A percentile compares a stretch with the other conserved stretches of the same genome.
Evolutionary conservation across 2,888 invertebrate species (phyloP).

Genomic region (Argyresthia goedartella): DNA sequence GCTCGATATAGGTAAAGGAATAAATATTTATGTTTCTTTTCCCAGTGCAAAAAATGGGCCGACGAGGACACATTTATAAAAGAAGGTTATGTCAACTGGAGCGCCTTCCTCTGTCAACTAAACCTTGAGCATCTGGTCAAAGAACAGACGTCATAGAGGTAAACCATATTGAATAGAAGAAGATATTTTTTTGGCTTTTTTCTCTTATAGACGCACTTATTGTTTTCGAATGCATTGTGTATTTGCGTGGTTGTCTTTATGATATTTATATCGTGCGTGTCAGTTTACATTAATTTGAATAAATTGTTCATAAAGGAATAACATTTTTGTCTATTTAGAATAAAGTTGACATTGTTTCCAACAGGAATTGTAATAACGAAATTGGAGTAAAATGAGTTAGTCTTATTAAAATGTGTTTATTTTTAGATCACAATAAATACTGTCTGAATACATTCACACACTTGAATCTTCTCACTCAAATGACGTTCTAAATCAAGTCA

Average conservation of each 20-base stretch:
- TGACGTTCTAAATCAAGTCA: not conserved
- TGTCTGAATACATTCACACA: slow-evolving; percentile 3
- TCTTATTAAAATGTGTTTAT: slow-evolving; percentile 25
- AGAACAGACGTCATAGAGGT: slow-evolving; percentile 19
- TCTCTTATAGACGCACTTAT: not conserved
- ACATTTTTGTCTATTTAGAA: not conserved
- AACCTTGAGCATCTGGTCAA: slow-evolving; percentile 59
- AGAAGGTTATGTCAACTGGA: slow-evolving; percentile 58
- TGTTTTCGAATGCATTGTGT: not conserved
- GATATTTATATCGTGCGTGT: not conserved
- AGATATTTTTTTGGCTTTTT: not conserved
- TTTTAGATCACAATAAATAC: slow-evolving; percentile 50
- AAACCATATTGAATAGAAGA: not conserved
- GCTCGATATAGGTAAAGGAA: not conserved
- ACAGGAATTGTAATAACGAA: not conserved
- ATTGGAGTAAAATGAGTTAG: not conserved
- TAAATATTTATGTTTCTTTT: not conserved
- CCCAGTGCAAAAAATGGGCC: slow-evolving; percentile 49
- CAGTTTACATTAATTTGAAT: slow-evolving; percentile 5
- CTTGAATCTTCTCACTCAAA: not conserved
- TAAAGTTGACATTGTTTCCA: not conserved
- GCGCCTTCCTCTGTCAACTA: slow-evolving; percentile 53
- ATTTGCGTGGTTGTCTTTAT: not conserved
- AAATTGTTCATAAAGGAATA: not conserved
- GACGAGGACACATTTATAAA: slow-evolving; percentile 40